Percentiles rank a stretch among this genome's conserved stretches.
These are phyloP conservation scores for Incurvaria masculella DNA, from an alignment of 2,888 invertebrate species.

Conservation along the genomic window DNA sequence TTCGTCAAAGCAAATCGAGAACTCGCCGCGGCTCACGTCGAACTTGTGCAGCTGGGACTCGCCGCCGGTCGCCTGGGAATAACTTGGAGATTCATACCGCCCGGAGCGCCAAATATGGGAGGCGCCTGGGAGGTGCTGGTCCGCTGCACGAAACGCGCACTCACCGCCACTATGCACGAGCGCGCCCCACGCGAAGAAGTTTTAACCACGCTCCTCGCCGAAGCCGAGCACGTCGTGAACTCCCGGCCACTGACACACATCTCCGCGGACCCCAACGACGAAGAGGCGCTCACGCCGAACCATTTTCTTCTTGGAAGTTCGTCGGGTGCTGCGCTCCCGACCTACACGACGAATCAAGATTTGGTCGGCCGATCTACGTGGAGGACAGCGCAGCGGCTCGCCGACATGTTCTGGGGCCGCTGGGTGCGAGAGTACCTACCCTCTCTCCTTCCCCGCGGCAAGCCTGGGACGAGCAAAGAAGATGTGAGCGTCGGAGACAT, in stretches of 20 bases:
- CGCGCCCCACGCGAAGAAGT: not conserved
- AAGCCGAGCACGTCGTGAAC: constrained; percentile 2
- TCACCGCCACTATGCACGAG: not conserved
- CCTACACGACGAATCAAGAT: not conserved
- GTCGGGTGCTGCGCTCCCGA: not conserved
- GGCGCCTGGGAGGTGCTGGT: constrained; percentile 4
- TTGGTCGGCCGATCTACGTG: constrained; percentile 1
- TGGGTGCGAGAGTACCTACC: constrained; percentile 6
- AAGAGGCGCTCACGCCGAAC: constrained; percentile 4
- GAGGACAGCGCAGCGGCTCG: constrained; percentile 1
- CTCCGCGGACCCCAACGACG: not conserved
- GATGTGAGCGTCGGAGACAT: not conserved
- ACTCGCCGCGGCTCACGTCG: not conserved
- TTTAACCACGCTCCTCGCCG: constrained; percentile 1
- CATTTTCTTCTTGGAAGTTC: constrained; percentile 1
- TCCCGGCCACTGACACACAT: constrained; percentile 1
- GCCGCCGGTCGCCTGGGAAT: not conserved
- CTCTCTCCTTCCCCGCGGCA: not conserved
- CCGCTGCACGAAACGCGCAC: not conserved
- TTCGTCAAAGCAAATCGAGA: constrained; percentile 5
- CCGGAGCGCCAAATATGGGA: not conserved
- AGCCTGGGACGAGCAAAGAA: not conserved
- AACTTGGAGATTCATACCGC: too few relatives aligned
- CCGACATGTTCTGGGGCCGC: constrained; percentile 4
- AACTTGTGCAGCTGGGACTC: not conserved